Evolutionary conservation across 2,888 invertebrate genomes (phyloP).

Genomic region (Conops quadrifasciatus): DNA sequence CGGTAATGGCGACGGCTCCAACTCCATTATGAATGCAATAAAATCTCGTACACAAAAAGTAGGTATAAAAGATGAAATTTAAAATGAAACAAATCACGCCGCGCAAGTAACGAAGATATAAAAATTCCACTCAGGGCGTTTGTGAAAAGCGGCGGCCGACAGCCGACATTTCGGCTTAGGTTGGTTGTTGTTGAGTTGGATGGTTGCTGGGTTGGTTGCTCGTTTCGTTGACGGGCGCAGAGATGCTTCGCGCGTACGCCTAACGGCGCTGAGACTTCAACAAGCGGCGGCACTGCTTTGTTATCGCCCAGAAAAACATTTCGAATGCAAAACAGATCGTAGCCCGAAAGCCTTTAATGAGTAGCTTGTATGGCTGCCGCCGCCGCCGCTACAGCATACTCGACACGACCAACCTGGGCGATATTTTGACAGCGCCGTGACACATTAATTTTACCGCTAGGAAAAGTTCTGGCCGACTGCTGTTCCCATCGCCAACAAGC

Average conservation of each 20-base stretch:
- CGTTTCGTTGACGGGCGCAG: not conserved
- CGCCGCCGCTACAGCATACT: too few relatives aligned
- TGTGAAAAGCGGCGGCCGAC: not conserved
- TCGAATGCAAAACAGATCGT: slow-evolving; percentile 26
- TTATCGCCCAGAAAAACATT: not conserved
- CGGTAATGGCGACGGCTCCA: slow-evolving; percentile 8
- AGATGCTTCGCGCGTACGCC: not conserved
- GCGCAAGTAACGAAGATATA: slow-evolving; percentile 22
- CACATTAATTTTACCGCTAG: slow-evolving; percentile 38
- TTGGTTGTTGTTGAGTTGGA: not conserved
- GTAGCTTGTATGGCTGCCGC: slow-evolving; percentile 22
- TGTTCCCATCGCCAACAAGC: not conserved
- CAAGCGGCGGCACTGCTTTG: slow-evolving; percentile 7
- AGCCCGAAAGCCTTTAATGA: slow-evolving; percentile 16
- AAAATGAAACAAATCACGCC: slow-evolving; percentile 9
- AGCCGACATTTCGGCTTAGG: slow-evolving; percentile 15
- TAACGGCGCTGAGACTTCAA: not conserved
- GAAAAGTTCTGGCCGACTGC: slow-evolving; percentile 47
- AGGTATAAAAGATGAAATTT: not conserved
- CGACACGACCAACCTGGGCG: slow-evolving; percentile 37
- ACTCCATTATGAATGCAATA: slow-evolving; percentile 10
- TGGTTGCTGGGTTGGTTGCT: not conserved
- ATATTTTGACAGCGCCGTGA: slow-evolving; percentile 40
- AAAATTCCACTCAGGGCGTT: slow-evolving; percentile 29
- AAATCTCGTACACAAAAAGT: not conserved